phyloP scores from a whole-genome alignment of 2,797 vertebrate genomes.

The Acipenser oxyrinchus region DNA sequence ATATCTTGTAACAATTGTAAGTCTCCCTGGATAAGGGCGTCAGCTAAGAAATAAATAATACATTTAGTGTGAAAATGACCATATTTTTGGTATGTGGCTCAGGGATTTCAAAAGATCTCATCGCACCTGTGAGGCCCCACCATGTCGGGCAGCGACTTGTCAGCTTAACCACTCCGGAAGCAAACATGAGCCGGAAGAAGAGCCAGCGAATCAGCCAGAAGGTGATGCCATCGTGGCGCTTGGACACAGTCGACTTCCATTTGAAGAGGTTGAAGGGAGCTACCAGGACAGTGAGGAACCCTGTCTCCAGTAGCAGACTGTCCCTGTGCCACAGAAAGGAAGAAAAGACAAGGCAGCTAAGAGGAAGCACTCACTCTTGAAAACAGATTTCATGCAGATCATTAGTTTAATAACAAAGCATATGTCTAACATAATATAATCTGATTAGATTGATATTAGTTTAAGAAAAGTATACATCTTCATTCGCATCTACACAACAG shows the following conservation, averaged over 20 bases:
- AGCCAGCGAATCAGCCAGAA: slow-evolving; percentile 91
- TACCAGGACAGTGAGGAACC: slow-evolving; percentile 78
- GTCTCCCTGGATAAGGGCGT: too few species aligned
- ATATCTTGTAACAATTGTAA: too few species aligned
- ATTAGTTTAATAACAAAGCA: background rate
- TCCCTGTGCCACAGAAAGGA: slow-evolving; percentile 59
- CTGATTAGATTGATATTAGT: too few species aligned
- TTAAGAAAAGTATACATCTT: too few species aligned
- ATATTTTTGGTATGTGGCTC: too few species aligned
- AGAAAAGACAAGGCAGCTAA: too few species aligned
- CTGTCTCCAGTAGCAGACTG: slow-evolving; percentile 78
- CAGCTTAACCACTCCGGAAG: slow-evolving; percentile 87
- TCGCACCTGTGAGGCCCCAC: slow-evolving; percentile 91
- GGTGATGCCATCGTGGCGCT: slow-evolving; percentile 63
- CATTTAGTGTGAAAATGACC: too few species aligned
- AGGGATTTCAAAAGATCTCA: too few species aligned
- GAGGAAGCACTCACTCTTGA: background rate
- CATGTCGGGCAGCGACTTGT: slow-evolving; percentile 89
- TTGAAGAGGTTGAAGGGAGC: slow-evolving; percentile 65
- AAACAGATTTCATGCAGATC: too few species aligned
- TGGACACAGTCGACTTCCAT: slow-evolving; percentile 27
- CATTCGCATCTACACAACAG: too few species aligned
- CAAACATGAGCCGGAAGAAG: slow-evolving; percentile 91
- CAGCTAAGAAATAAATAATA: too few species aligned
- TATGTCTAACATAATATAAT: background rate